Conservation (phyloP, 2,113 vertebrate genomes). For the Tursiops truncatus region DNA sequence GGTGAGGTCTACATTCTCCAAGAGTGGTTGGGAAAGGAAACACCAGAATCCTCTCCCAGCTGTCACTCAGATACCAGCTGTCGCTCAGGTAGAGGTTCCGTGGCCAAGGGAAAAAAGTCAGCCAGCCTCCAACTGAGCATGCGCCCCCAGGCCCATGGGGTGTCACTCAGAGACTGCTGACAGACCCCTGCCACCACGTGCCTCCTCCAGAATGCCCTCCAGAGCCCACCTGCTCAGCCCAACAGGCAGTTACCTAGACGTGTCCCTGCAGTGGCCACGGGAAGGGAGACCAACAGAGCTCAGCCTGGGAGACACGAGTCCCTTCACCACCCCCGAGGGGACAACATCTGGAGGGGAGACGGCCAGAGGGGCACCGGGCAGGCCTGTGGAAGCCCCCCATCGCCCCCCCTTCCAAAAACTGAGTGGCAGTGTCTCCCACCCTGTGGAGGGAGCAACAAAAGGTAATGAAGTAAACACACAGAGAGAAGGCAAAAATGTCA, state of each 20-base stretch:
- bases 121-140: neutral
- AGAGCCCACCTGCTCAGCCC: neutral
- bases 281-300: neutral
- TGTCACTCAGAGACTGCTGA: neutral
- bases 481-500: neutral
- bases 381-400: too few species aligned
- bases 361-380: neutral
- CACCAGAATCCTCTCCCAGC: constrained; percentile 51
- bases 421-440: neutral
- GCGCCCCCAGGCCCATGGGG: neutral
- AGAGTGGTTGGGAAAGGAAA: neutral
- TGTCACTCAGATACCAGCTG: constrained; percentile 47
- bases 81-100: constrained; percentile 10
- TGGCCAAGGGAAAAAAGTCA: constrained; percentile 25
- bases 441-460: neutral
- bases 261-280: accelerated
- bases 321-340: neutral
- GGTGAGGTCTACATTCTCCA: constrained; percentile 67
- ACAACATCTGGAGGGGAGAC: neutral
- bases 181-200: neutral
- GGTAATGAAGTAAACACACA: neutral
- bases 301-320: neutral
- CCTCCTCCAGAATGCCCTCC: constrained; percentile 29
- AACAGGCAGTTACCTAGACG: neutral
- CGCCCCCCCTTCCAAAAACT: neutral